Percentiles rank a stretch among this genome's conserved stretches.
phyloP scores from a whole-genome alignment of 2,888 invertebrate species.

The Esperia sulphurella region DNA sequence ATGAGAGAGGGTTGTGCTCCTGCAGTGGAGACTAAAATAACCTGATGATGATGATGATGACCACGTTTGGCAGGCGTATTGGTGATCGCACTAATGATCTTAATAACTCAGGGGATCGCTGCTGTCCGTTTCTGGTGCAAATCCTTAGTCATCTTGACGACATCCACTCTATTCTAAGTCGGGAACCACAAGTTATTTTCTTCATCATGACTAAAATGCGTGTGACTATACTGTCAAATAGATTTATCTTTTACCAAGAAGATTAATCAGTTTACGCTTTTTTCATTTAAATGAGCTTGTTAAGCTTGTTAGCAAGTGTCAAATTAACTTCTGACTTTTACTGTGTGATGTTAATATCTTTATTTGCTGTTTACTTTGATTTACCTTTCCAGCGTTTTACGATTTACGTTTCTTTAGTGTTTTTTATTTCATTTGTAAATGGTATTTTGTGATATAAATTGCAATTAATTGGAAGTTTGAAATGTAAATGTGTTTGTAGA shows the following conservation, averaged over 20 bases:
- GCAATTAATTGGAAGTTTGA: too few relatives aligned
- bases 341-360: conserved; percentile 17
- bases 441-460: neutral
- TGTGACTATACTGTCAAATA: conserved; percentile 5
- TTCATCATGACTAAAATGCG: neutral
- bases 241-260: conserved; percentile 34
- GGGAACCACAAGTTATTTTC: too few relatives aligned
- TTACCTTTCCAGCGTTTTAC: conserved; percentile 1
- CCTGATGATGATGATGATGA: too few relatives aligned
- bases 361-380: conserved; percentile 14
- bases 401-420: conserved; percentile 1
- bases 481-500: too few relatives aligned
- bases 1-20: too few relatives aligned
- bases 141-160: neutral
- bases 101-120: too few relatives aligned
- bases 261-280: conserved; percentile 46
- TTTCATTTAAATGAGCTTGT: conserved; percentile 28
- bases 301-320: conserved; percentile 40
- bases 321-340: conserved; percentile 36
- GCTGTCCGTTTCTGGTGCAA: too few relatives aligned
- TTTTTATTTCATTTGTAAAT: neutral
- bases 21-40: too few relatives aligned
- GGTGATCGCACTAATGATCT: too few relatives aligned
- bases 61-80: too few relatives aligned
- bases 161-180: too few relatives aligned